phyloP scores from a whole-genome alignment of 2,797 vertebrate genomes.

The Chelon labrosus region DNA sequence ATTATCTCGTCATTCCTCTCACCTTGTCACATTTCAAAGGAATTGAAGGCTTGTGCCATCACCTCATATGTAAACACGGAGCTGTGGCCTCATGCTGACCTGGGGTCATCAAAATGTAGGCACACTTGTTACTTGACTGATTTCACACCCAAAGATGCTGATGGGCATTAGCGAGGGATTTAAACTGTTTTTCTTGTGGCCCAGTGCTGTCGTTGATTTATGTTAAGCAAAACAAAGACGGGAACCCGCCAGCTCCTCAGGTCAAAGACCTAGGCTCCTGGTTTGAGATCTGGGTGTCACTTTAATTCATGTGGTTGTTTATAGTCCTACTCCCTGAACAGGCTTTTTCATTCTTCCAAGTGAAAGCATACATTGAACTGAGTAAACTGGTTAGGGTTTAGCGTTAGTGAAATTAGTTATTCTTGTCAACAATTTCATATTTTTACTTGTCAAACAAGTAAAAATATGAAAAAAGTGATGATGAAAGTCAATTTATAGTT shows the following conservation, averaged over 20 bases:
- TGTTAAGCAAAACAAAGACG: constrained; percentile 46
- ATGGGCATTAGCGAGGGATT: constrained; percentile 60
- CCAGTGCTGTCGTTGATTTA: constrained; percentile 52
- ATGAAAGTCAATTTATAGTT: neutral
- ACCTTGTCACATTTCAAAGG: constrained; percentile 76
- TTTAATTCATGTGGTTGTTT: constrained; percentile 20
- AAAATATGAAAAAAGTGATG: neutral
- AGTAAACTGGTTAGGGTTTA: neutral
- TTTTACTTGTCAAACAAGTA: neutral
- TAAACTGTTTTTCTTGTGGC: constrained; percentile 38
- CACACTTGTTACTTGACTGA: constrained; percentile 82
- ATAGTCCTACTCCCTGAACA: constrained; percentile 15
- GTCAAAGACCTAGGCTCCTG: constrained; percentile 34
- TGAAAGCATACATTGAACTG: neutral
- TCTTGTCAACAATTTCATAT: neutral
- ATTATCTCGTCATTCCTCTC: constrained; percentile 72
- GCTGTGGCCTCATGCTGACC: constrained; percentile 67
- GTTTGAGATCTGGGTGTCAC: constrained; percentile 19
- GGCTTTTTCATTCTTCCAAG: neutral
- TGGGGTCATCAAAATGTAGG: constrained; percentile 75
- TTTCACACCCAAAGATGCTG: constrained; percentile 76
- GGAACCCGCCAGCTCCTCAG: constrained; percentile 3
- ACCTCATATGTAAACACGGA: constrained; percentile 78
- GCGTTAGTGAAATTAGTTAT: neutral
- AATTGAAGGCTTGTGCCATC: constrained; percentile 70